Base-by-base conservation (phyloP, 2,888 invertebrate genomes). In the Ophion slaviceki region DNA sequence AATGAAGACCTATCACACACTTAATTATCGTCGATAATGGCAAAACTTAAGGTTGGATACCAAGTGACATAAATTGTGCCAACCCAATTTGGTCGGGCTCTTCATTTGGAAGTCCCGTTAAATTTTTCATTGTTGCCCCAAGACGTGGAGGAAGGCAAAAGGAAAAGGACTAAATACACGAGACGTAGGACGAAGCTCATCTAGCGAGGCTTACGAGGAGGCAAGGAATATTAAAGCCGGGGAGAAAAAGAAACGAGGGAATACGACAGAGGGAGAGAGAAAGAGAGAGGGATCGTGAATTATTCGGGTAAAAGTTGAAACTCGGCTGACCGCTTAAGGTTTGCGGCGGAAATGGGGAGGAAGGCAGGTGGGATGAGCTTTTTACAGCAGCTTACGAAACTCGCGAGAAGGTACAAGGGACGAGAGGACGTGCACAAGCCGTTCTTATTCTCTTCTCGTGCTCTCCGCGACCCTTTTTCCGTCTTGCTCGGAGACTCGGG, bases 381-480 rank as follows among this genome's bases (percentile, higher is more conserved):
- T 62, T 80, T 36, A 47, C 68, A 45, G 74, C 20, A 62, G 40
- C 67, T 76, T 20, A 64, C 57, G 32, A 84, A 80, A 80, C 76
- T 80, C 75, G 71, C 66, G 64, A 10, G 28, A 74, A 74, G 74
- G 77, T 77, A 74, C 32, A 68, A 77, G 85, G 75, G 81, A 77
- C 45, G 81, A 87, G 75, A 88, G 86, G 77, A 88, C 89, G 89
- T 87, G 88, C 89, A 89, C 87, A 89, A 88, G 87, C 77, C 84
- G 87, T 87, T 88, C 80, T 82, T 84, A 82, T 80, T 85, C 89
- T 85, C 76, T 68, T 45, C 75, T 68, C 66, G 80, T 77, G 57
- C 77, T 80, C 84, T 67, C 80, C 72, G 76, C 88, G 78, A 81
- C 85, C 78, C 81, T 83, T 84, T 86, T 66, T 72, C 47, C 77